A percentile compares a stretch with the other conserved stretches of the same genome.
Conservation (phyloP, 2,888 invertebrate species). For the Cephus runcator region DNA sequence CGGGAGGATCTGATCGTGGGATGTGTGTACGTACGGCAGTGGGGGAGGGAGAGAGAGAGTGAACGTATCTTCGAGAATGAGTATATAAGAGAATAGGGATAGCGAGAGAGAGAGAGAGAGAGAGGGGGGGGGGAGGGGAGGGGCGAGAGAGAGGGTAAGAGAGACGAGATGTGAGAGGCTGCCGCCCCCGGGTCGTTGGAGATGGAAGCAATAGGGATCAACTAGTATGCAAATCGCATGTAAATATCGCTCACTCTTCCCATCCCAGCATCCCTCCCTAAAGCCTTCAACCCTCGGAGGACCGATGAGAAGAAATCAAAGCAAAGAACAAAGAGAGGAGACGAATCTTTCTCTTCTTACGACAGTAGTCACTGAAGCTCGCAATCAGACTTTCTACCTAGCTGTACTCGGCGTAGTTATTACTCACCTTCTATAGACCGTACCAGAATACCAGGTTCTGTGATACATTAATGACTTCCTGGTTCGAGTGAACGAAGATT, state of each 20-base stretch:
- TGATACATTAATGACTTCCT: no score
- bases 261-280: constrained; percentile 39
- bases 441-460: no score
- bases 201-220: constrained; percentile 67
- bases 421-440: no score
- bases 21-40: neutral
- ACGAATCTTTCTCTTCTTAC: constrained; percentile 41
- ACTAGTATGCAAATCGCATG: constrained; percentile 67
- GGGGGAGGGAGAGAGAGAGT: constrained; percentile 29
- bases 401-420: no score
- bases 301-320: constrained; percentile 62
- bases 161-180: constrained; percentile 49
- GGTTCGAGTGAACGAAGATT: no score
- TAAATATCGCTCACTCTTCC: constrained; percentile 65
- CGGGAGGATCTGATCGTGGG: no score
- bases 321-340: constrained; percentile 57
- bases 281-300: constrained; percentile 29
- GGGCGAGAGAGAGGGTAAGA: constrained; percentile 36
- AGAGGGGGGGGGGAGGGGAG: constrained; percentile 21
- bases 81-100: constrained; percentile 6
- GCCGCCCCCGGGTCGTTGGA: constrained; percentile 60
- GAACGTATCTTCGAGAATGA: constrained; percentile 10
- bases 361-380: no score
- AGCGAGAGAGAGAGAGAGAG: constrained; percentile 26
- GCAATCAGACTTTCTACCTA: no score